Base-by-base conservation (phyloP, 2,113 vertebrate genomes). In the Malurus melanocephalus region DNA sequence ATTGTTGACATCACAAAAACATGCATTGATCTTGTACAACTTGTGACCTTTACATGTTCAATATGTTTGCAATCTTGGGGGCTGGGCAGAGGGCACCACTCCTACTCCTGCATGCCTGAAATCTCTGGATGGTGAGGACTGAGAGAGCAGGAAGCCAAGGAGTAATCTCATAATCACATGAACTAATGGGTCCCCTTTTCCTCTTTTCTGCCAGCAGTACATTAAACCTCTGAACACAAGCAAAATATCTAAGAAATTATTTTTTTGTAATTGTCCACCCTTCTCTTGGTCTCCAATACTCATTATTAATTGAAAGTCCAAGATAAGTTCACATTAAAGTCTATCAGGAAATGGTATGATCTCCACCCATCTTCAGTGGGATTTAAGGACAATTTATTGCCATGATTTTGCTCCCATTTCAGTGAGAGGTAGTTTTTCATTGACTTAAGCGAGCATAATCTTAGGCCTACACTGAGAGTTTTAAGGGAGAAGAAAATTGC, bases 331-430 rank as follows among this genome's bases (percentile, higher is more conserved):
- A 35, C 48, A 67, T 94, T 92, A 87, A 90, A 89, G 13, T 69
- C n/a, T 35, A 40, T 80, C 52, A 82, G 64, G 35, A 77, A 82
- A 89, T 71, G 4, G 16, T 87, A 69, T 28, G 55, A 16, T 77
- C 79, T 92, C 94, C 52, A 9, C 87, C 85, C 72, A 87, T 45
- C 60, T 89, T 89, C 92, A 89, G 52, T 74, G 94, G 91, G 75
- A 90, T 90, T 93, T 93, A 55, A 71, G n/a, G 64, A 18, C 55
- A 66, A 40, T 89, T 93, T 85, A 42, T 85, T 0, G 0, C 46
- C 45, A 16, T 57, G 55, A 80, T 45, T 87, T 59, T 57, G 32
- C 68, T 92, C 40, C 40, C 52, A 69, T 85, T 87, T 69, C 26
- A 45, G 43, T 49, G 46, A 95, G 48, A 76, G n/a, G 68, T 22